Evolutionary conservation across 2,888 invertebrate species (phyloP).

Genomic region (Apantesis nais): DNA sequence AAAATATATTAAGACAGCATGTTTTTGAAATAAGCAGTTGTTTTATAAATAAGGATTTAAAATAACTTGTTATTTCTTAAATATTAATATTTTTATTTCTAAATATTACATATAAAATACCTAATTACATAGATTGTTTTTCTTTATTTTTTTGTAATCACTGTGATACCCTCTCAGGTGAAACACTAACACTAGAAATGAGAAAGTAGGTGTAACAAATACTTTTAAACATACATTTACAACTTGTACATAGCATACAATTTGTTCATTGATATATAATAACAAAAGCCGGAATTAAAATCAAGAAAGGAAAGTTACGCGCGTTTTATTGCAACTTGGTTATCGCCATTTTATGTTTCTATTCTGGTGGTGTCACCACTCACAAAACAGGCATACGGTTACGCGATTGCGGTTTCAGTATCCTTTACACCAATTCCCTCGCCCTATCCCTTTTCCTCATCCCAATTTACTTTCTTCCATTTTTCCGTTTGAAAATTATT

Average conservation of each 20-base stretch:
- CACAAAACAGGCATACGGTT: not conserved
- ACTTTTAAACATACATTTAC: constrained; percentile 13
- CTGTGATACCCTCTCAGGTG: constrained; percentile 16
- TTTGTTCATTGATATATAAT: not conserved
- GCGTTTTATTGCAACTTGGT: not conserved
- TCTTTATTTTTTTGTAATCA: constrained; percentile 24
- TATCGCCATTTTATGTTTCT: no score
- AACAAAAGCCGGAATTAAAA: not conserved
- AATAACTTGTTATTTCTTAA: constrained; percentile 46
- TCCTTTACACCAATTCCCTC: not conserved
- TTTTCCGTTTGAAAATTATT: no score
- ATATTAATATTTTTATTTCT: constrained; percentile 62
- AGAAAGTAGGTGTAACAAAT: constrained; percentile 24
- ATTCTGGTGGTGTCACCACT: no score
- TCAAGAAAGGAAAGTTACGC: not conserved
- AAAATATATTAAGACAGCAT: constrained; percentile 22
- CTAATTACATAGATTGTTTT: constrained; percentile 56
- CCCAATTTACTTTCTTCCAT: not conserved
- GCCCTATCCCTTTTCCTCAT: not conserved
- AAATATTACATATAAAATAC: constrained; percentile 68
- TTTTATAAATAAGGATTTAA: constrained; percentile 39
- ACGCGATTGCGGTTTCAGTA: no score
- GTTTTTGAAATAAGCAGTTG: constrained; percentile 22
- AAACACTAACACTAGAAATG: constrained; percentile 30
- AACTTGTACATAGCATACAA: not conserved